phyloP scores from a whole-genome alignment of 1,140 invertebrate species.

The Hylaeus volcanicus region DNA sequence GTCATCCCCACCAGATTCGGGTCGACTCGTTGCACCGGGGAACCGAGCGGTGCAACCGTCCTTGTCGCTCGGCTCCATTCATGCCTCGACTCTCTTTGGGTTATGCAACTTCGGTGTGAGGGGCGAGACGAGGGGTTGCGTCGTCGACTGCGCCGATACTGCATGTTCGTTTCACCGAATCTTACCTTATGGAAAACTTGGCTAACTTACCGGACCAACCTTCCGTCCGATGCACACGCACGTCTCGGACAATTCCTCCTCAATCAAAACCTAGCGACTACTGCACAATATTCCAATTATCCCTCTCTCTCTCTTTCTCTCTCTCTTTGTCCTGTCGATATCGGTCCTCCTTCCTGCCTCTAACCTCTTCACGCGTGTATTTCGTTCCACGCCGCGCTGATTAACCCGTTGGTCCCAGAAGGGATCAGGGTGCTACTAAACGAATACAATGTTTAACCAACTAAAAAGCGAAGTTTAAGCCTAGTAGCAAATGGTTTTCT shows the following conservation, averaged over 20 bases:
- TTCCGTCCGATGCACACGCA: constrained; percentile 5
- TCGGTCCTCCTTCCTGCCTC: neutral
- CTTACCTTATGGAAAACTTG: constrained; percentile 36
- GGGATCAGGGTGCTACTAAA: neutral
- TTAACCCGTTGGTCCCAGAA: neutral
- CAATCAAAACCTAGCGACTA: too few species aligned
- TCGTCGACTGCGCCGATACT: constrained; percentile 38
- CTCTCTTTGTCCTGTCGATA: neutral
- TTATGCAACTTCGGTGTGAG: constrained; percentile 64
- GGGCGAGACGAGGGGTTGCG: constrained; percentile 39
- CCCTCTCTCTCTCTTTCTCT: neutral
- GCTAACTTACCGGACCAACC: constrained; percentile 22
- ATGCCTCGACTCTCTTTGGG: constrained; percentile 61
- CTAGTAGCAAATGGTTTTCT: too few species aligned
- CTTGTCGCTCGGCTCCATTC: constrained; percentile 67
- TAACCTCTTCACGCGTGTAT: too few species aligned
- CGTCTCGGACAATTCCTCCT: neutral
- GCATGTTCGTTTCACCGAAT: constrained; percentile 51
- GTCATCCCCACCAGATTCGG: constrained; percentile 46
- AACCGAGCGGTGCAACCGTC: constrained; percentile 51
- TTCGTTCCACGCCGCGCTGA: neutral
- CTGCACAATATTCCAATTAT: constrained; percentile 17
- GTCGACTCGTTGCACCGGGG: constrained; percentile 60
- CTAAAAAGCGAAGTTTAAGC: neutral
- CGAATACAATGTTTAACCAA: neutral